Evolutionary conservation across 37 sponge, comb jelly and placozoan genomes (phyloP).

Genomic region (Chondrilla cf. caribensis): DNA sequence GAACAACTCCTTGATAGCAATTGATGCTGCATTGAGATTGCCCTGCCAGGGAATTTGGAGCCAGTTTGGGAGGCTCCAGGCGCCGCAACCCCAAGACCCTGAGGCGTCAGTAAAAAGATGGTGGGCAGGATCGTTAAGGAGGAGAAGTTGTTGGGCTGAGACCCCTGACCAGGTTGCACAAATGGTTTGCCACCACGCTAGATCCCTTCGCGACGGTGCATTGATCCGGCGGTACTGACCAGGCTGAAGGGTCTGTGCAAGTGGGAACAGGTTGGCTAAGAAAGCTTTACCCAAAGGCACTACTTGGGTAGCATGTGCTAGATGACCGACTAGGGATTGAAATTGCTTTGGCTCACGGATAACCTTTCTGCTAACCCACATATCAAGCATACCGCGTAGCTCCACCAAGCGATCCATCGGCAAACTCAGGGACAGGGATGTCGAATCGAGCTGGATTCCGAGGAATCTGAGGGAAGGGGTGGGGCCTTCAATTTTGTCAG

Average conservation of each 20-base stretch:
- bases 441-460: background rate
- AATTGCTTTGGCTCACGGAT: background rate
- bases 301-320: slow-evolving; percentile 16
- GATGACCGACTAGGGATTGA: background rate
- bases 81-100: slow-evolving; percentile 33
- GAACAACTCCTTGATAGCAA: slow-evolving; percentile 14
- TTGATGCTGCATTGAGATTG: background rate
- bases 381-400: background rate
- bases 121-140: background rate
- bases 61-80: slow-evolving; percentile 10
- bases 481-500: slow-evolving; percentile 17
- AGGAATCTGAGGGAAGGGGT: background rate
- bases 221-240: background rate
- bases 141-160: background rate
- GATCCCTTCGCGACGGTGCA: background rate
- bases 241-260: background rate
- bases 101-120: slow-evolving; percentile 26
- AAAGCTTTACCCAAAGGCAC: slow-evolving; percentile 13
- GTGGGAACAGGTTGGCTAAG: background rate
- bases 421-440: background rate
- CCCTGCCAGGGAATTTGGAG: slow-evolving; percentile 24
- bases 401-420: background rate
- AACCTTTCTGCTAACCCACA: background rate
- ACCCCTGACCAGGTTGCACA: background rate
- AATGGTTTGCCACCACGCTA: slow-evolving; percentile 9